These are phyloP conservation scores for Erebia palarica DNA, from an alignment of 2,888 invertebrate species.

Conservation along the genomic window DNA sequence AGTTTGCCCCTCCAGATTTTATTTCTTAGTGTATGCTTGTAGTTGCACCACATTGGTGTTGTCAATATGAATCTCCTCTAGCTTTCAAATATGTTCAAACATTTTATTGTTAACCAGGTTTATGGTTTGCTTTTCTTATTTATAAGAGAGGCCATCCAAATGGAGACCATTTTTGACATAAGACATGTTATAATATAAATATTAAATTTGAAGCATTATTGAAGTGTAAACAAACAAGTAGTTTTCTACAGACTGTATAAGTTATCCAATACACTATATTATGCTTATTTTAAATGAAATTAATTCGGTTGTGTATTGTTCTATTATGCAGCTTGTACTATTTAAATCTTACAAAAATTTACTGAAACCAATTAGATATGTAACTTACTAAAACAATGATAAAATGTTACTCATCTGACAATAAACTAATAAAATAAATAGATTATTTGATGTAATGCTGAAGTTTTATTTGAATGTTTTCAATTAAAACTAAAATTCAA, in stretches of 20 bases:
- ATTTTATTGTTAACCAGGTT: not conserved
- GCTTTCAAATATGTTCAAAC: not conserved
- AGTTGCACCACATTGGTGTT: slow-evolving; percentile 4
- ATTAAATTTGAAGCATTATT: too few relatives aligned
- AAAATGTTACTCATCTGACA: slow-evolving; percentile 13
- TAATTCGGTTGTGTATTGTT: not conserved
- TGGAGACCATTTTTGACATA: not conserved
- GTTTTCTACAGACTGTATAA: too few relatives aligned
- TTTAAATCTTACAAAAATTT: not conserved
- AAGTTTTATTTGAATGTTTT: slow-evolving; percentile 19
- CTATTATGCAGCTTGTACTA: not conserved
- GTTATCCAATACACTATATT: too few relatives aligned
- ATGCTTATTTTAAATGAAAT: not conserved
- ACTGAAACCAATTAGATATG: not conserved
- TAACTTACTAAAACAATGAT: not conserved
- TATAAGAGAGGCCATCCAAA: not conserved
- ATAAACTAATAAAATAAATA: slow-evolving; percentile 14
- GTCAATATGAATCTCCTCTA: slow-evolving; percentile 14
- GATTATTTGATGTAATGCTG: slow-evolving; percentile 1
- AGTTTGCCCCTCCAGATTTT: slow-evolving; percentile 26
- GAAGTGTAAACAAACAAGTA: too few relatives aligned
- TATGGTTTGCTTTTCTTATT: not conserved
- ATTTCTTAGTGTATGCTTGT: not conserved
- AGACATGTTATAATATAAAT: not conserved
- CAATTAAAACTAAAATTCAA: slow-evolving; percentile 26